A percentile compares a stretch with the other conserved stretches of the same genome.
Evolutionary conservation across 2,113 vertebrate genomes (phyloP).

Genomic region (Fregetta grallaria): DNA sequence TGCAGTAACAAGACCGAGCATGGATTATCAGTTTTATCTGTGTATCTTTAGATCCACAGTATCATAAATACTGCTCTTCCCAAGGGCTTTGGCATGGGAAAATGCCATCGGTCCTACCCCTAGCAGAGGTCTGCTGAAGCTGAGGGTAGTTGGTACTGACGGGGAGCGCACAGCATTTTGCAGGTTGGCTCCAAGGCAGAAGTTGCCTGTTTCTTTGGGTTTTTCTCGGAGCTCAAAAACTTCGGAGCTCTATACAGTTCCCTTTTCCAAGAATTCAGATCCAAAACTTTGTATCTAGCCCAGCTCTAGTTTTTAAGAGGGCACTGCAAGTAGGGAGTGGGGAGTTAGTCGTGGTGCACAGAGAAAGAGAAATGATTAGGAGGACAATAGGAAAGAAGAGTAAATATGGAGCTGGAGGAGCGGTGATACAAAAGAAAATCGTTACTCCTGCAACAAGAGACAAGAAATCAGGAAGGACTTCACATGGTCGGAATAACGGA

Average conservation of each 20-base stretch:
- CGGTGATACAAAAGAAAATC: background rate
- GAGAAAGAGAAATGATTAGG: background rate
- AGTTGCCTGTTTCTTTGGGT: background rate
- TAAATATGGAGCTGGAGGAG: background rate
- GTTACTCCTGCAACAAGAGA: background rate
- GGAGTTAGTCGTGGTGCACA: background rate
- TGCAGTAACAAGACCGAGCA: background rate
- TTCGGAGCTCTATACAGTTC: background rate
- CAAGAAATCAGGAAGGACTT: background rate
- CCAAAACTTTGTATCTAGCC: background rate
- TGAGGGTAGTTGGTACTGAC: background rate
- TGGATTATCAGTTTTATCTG: rapidly evolving
- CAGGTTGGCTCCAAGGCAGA: background rate
- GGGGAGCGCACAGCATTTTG: background rate
- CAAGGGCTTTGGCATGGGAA: background rate
- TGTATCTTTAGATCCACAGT: background rate
- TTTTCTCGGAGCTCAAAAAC: background rate
- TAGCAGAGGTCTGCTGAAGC: background rate
- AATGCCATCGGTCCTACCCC: background rate
- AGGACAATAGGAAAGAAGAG: background rate
- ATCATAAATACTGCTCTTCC: background rate
- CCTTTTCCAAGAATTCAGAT: background rate
- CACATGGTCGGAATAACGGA: background rate
- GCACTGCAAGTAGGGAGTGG: background rate
- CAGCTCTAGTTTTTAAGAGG: background rate